Evolutionary conservation across 2,888 invertebrate genomes (phyloP).

Genomic region (Peribatodes rhomboidaria): DNA sequence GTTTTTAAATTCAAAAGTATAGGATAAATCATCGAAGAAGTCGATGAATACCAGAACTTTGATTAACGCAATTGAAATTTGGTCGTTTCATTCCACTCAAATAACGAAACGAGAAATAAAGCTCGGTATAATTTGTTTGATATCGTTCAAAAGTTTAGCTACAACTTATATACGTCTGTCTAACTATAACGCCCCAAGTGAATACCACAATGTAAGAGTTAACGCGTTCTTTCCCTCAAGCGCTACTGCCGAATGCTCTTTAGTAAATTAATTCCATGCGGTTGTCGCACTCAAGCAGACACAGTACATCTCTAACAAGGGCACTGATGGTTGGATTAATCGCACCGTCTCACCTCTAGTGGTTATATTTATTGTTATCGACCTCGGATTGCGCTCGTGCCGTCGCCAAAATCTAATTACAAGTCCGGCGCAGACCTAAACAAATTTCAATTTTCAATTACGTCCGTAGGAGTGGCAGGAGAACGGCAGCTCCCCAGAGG

Average conservation of each 20-base stretch:
- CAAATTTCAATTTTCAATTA: slow-evolving; percentile 86
- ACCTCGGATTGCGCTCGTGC: slow-evolving; percentile 71
- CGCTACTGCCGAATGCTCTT: slow-evolving; percentile 52
- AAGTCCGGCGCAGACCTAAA: slow-evolving; percentile 78
- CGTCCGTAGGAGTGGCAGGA: slow-evolving; percentile 70
- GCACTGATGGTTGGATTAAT: slow-evolving; percentile 60
- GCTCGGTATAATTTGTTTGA: neutral
- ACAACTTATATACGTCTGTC: neutral
- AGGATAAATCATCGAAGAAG: neutral
- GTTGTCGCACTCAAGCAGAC: slow-evolving; percentile 51
- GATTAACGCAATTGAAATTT: neutral
- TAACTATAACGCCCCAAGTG: slow-evolving; percentile 16
- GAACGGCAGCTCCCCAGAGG: slow-evolving; percentile 70
- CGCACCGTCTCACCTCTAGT: slow-evolving; percentile 66
- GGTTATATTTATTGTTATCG: slow-evolving; percentile 80
- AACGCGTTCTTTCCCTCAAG: slow-evolving; percentile 39
- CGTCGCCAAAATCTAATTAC: slow-evolving; percentile 80
- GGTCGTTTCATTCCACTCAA: neutral
- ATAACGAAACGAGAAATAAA: neutral
- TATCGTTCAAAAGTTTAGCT: neutral
- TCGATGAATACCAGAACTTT: neutral
- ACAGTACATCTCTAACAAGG: slow-evolving; percentile 54
- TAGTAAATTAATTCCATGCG: slow-evolving; percentile 59
- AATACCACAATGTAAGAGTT: slow-evolving; percentile 30
- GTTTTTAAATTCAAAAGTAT: neutral